Base-by-base conservation (phyloP, 1,140 invertebrate genomes). In the Portunus trituberculatus region DNA sequence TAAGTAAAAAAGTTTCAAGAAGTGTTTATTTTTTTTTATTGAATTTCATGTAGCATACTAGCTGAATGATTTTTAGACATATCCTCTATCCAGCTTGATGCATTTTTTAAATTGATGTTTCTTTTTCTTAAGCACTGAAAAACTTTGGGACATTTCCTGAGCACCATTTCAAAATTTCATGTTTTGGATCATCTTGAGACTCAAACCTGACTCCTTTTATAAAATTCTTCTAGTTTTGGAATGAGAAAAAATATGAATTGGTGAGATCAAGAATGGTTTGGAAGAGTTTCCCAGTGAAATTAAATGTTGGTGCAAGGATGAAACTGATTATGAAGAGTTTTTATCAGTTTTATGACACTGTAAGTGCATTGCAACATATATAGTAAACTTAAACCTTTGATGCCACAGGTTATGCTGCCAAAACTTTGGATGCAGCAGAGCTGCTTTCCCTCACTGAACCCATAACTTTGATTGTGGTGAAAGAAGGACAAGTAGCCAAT, bases 371-470 rank as follows among this genome's bases (percentile, higher is more conserved):
- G 28, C 83, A 25, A 28, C 1, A 84, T 16, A 84, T 91, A 2
- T 29, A 25, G 48, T 91, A 25, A 39, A 39, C 6, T 1, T 39
- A 39, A 39, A 1, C 39, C 39, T 39, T 6, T 39, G 39, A 39
- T 1, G 25, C 76, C 88, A 0, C 87, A 94, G 93, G 31, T 76
- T 59, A 20, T 76, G 20, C 28, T 28, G 46, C 52, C n/a, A 94
- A 39, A 39, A 39, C 76, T 25, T 14, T 94, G 32, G 87, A 89
- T n/a, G 39, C 45, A 16, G 67, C 20, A 45, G 52, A 94, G 25
- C 93, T 94, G 12, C 48, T 94, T 28, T 76, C 52, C n/a, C 20
- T 89, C 29, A 59, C 88, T 94, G 28, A 31, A 39, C 86, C 86
- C 3, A 67, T 94, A 10, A 67, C 59, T 67, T 4, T 94, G n/a